Evolutionary conservation across 1,140 invertebrate genomes (phyloP).

Genomic region (Hylaeus volcanicus): DNA sequence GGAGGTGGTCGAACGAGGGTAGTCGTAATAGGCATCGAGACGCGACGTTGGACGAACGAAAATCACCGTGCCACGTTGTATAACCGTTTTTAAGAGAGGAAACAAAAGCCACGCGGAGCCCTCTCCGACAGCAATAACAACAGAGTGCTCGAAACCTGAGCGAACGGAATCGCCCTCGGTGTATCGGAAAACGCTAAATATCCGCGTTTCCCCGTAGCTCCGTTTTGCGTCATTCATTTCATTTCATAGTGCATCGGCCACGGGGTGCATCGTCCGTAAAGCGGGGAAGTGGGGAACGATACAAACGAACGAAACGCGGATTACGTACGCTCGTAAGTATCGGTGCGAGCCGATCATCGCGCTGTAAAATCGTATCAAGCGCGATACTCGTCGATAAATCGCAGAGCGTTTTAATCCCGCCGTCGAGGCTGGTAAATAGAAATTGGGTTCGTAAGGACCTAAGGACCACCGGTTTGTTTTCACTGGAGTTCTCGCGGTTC

Average conservation of each 20-base stretch:
- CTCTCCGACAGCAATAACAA: conserved; percentile 53
- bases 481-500: neutral
- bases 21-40: conserved; percentile 16
- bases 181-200: conserved; percentile 78
- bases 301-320: conserved; percentile 3
- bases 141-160: conserved; percentile 27
- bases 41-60: neutral
- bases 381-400: conserved; percentile 45
- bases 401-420: conserved; percentile 43
- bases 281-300: neutral
- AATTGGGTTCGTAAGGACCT: conserved; percentile 26
- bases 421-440: conserved; percentile 37
- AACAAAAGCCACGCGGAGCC: conserved; percentile 45
- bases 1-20: neutral
- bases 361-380: conserved; percentile 31
- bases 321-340: conserved; percentile 6
- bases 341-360: conserved; percentile 29
- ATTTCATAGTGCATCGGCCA: conserved; percentile 56
- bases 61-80: conserved; percentile 4
- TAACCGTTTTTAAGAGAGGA: conserved; percentile 51
- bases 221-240: conserved; percentile 75
- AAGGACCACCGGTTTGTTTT: neutral
- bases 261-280: neutral
- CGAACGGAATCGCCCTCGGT: conserved; percentile 43
- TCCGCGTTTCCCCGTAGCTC: conserved; percentile 61